Conservation (phyloP, 2,797 vertebrate species). For the Acanthurus leucopareius region DNA sequence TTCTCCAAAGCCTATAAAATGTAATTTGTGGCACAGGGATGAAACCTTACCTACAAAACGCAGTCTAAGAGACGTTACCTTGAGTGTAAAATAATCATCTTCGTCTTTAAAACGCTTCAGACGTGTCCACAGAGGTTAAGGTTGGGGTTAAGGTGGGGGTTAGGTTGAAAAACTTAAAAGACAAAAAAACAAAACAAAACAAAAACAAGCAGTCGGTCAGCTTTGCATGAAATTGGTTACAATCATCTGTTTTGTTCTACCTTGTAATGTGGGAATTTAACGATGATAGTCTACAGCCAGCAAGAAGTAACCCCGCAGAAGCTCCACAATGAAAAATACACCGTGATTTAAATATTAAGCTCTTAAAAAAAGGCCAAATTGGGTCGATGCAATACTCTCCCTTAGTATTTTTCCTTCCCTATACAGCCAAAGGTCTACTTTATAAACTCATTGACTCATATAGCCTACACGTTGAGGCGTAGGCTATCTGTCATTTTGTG, state of each 20-base stretch:
- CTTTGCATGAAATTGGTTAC: background rate
- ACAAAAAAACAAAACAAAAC: background rate
- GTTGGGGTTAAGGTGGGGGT: slow-evolving; percentile 63
- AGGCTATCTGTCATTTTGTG: slow-evolving; percentile 96
- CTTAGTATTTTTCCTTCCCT: slow-evolving; percentile 57
- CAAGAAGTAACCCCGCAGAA: background rate
- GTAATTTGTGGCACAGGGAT: slow-evolving; percentile 1
- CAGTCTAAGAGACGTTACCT: background rate
- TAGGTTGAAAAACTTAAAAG: slow-evolving; percentile 26
- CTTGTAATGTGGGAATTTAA: slow-evolving; percentile 17
- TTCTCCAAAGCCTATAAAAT: background rate
- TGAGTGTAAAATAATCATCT: slow-evolving; percentile 21
- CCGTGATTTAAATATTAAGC: background rate
- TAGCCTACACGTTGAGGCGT: slow-evolving; percentile 78
- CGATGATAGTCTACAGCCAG: background rate
- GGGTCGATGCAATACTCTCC: slow-evolving; percentile 28
- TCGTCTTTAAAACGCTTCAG: slow-evolving; percentile 13
- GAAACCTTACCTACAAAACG: background rate
- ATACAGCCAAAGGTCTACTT: slow-evolving; percentile 62
- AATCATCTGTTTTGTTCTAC: background rate
- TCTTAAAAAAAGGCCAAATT: slow-evolving; percentile 19
- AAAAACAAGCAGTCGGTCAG: background rate
- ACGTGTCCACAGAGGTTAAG: slow-evolving; percentile 48
- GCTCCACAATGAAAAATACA: slow-evolving; percentile 3
- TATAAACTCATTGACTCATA: slow-evolving; percentile 71